phyloP scores from a whole-genome alignment of 53 echinoderm and acorn worm genomes.

The Zoroaster sp. region DNA sequence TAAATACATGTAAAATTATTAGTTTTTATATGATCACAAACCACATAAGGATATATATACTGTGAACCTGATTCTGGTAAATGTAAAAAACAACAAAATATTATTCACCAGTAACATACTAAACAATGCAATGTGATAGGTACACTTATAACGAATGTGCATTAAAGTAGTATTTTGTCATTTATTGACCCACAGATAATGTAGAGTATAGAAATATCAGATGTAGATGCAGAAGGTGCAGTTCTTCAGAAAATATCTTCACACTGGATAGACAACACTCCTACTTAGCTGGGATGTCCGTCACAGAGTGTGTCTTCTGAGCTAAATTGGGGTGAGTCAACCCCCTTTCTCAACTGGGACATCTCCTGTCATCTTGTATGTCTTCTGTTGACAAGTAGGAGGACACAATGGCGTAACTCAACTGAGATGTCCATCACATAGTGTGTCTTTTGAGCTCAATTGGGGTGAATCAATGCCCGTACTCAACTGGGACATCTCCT shows the following conservation, averaged over 20 bases:
- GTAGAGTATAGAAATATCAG: not conserved
- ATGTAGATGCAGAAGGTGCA: not conserved
- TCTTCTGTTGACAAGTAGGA: not conserved
- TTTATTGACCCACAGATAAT: not conserved
- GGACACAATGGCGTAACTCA: not conserved
- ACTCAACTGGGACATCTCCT: no score
- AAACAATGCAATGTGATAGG: not conserved
- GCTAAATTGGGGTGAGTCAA: no score
- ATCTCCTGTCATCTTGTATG: not conserved
- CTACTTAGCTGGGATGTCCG: no score
- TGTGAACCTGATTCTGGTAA: not conserved
- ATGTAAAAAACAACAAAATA: not conserved
- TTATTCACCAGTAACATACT: not conserved
- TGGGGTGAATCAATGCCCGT: not conserved
- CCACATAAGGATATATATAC: no score
- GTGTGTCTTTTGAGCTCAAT: not conserved
- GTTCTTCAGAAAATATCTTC: not conserved
- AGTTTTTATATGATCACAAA: no score
- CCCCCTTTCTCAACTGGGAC: not conserved
- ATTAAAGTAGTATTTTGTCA: not conserved
- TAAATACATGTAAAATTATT: not conserved
- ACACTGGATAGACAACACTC: not conserved
- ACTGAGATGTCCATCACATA: not conserved
- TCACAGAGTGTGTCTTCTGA: no score
- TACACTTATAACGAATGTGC: not conserved